Conservation (phyloP, 2,113 vertebrate species). For the Eulemur macaco region DNA sequence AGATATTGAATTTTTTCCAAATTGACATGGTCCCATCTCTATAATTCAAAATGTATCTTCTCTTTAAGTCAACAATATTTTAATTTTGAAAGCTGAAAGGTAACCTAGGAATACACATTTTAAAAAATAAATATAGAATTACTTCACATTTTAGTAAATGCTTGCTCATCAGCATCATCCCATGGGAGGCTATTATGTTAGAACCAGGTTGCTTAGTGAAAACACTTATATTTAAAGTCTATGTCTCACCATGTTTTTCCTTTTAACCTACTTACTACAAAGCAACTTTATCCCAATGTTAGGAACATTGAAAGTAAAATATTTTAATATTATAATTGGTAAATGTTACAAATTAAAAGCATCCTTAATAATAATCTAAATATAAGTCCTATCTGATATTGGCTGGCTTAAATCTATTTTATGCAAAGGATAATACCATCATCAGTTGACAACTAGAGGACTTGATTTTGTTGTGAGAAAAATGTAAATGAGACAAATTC, state of each 20-base stretch:
- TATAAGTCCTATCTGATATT: background rate
- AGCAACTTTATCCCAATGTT: background rate
- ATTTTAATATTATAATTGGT: background rate
- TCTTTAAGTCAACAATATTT: constrained; percentile 13
- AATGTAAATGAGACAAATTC: background rate
- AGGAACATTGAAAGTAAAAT: background rate
- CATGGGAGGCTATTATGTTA: background rate
- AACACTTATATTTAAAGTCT: background rate
- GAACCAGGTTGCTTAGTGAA: background rate
- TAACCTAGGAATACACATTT: background rate
- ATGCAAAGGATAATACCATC: background rate
- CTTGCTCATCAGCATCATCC: background rate
- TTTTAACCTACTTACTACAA: background rate
- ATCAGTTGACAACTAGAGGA: background rate
- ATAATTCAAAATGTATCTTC: background rate
- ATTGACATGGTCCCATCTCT: background rate
- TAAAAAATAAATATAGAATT: background rate
- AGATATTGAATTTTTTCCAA: background rate
- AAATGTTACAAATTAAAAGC: background rate
- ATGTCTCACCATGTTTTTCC: background rate
- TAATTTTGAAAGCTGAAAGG: background rate
- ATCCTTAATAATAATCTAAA: background rate
- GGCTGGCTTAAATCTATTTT: background rate
- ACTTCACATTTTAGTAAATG: constrained; percentile 19
- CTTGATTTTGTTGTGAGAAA: background rate